Evolutionary conservation across 2,797 vertebrate species (phyloP), one percentile per base, ranked within the genome.

Genomic region (Poecilia picta): DNA sequence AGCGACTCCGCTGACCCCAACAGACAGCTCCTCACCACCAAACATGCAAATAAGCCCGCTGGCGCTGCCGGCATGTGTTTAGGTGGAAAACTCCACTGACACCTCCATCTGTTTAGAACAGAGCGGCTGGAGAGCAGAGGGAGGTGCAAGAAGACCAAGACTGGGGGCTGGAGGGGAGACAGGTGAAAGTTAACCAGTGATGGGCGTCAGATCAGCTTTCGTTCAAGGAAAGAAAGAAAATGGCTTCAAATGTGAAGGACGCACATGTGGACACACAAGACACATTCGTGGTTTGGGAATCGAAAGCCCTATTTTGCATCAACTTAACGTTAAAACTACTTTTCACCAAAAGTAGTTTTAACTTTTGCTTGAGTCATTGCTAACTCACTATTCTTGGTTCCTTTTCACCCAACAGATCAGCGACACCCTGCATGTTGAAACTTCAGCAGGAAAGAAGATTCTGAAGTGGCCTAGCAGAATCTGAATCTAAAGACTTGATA

Each of bases 51-150:
- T 93, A 77, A 92, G 81, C 36, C 39, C 0, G 0, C 13, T 81
- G 66, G 86, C 85, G 85, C 89, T 85, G 20, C 88, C 87, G 72
- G 77, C 86, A 81, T 80, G 83, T 83, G 89, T 86, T 89, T 8
- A 59, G 84, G 75, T 87, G 79, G 82, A 91, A 53, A 86, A 86
- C 80, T 75, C 75, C 77, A 82, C 78, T 95, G 93, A 94, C 93
- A 94, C 87, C 91, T 92, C 93, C 92, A 94, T 95, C 93, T 94
- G 92, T 88, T 94, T 79, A 23, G 77, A 31, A 72, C 62, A 78
- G 51, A 25, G 51, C 51, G 23, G 23, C 23, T 6, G 59, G 16
- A 62, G 16, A 33, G 13, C 59, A 20, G 31, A 62, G 25, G 28
- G 55, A 59, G 12, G 5, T 59, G 53, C 18, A 7, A 18, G 47